Percentiles rank a stretch among this genome's conserved stretches.
Evolutionary conservation across 2,888 invertebrate genomes (phyloP).

Genomic region (Coelinius sp.): DNA sequence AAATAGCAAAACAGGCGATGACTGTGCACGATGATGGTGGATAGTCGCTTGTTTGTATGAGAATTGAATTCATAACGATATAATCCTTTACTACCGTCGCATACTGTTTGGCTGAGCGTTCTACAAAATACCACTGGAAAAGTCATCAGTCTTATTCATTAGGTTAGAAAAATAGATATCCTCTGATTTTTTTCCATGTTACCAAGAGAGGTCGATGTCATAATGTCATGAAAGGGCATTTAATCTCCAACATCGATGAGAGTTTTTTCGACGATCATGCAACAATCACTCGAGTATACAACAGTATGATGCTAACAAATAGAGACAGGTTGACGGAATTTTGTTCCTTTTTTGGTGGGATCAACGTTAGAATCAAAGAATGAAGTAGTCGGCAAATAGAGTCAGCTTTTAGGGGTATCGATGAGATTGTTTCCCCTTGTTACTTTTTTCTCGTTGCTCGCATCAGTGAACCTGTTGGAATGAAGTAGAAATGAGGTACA

Average conservation of each 20-base stretch:
- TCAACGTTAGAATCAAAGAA: conserved; percentile 48
- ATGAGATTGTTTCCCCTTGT: neutral
- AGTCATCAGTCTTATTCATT: conserved; percentile 1
- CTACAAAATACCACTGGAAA: neutral
- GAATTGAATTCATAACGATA: conserved; percentile 68
- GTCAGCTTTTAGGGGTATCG: conserved; percentile 25
- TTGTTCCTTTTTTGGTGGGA: neutral
- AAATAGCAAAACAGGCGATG: conserved; percentile 3
- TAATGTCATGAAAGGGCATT: neutral
- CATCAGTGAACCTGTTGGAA: conserved; percentile 35
- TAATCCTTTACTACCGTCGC: conserved; percentile 60
- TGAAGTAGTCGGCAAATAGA: conserved; percentile 63
- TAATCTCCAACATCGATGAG: neutral
- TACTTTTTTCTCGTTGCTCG: neutral
- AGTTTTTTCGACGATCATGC: neutral
- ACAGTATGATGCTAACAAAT: neutral
- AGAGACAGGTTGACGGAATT: neutral
- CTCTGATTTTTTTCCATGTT: neutral
- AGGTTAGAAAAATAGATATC: neutral
- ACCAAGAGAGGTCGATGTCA: neutral
- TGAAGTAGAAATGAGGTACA: conserved; percentile 39
- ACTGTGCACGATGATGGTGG: conserved; percentile 30
- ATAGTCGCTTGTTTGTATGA: conserved; percentile 61
- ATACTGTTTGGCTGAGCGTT: neutral
- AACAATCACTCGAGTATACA: neutral